Evolutionary conservation across 1,140 invertebrate species (phyloP).

Genomic region (Aphaenogaster ashmeadi): DNA sequence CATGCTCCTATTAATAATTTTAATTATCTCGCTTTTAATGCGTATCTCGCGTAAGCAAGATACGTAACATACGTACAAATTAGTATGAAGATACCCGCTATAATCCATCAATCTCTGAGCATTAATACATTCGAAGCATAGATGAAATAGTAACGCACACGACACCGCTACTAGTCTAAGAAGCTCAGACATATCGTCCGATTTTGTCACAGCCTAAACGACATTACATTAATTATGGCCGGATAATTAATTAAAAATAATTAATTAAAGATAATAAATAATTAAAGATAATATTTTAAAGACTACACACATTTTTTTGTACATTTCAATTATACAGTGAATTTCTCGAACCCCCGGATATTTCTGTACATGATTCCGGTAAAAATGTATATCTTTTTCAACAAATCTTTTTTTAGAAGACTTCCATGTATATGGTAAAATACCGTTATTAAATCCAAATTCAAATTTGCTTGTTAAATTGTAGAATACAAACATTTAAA

Average conservation of each 20-base stretch:
- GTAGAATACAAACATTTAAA: not conserved
- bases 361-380: not conserved
- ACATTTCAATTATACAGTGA: not conserved
- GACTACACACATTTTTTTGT: not conserved
- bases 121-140: slow-evolving; percentile 60
- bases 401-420: not conserved
- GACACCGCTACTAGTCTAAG: slow-evolving; percentile 18
- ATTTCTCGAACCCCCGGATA: not conserved
- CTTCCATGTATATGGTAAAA: not conserved
- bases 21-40: not conserved
- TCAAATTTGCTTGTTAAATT: not conserved
- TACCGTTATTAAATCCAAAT: not conserved
- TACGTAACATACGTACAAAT: slow-evolving; percentile 26
- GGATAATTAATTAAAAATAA: not conserved
- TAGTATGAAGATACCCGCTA: slow-evolving; percentile 45
- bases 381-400: not conserved
- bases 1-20: not conserved
- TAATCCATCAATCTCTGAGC: slow-evolving; percentile 57
- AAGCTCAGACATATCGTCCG: slow-evolving; percentile 22
- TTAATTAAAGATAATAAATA: too few species aligned
- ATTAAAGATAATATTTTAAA: slow-evolving; percentile 1
- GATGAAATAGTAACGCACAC: slow-evolving; percentile 30
- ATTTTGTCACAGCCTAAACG: slow-evolving; percentile 32
- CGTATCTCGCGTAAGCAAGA: not conserved
- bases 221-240: slow-evolving; percentile 6